Evolutionary conservation across 2,797 vertebrate genomes (phyloP).

Genomic region (Potorous gilbertii): DNA sequence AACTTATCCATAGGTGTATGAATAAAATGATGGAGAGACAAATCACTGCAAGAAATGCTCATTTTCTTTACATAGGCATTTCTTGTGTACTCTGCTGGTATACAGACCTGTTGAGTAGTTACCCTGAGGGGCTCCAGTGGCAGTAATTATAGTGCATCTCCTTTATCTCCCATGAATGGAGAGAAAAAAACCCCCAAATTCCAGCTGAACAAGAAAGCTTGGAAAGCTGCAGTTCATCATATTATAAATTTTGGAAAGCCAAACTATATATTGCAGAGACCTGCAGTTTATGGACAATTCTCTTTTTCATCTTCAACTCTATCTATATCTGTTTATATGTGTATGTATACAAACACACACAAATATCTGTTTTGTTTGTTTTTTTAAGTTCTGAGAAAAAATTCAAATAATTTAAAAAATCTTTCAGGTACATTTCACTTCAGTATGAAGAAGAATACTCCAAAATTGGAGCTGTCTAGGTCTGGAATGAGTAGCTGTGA

Average conservation of each 20-base stretch:
- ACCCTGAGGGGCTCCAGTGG: neutral
- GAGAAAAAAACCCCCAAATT: neutral
- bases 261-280: no score
- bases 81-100: neutral
- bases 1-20: neutral
- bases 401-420: neutral
- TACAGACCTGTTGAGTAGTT: neutral
- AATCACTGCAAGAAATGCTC: neutral
- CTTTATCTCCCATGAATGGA: neutral
- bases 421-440: neutral
- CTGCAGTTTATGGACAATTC: no score
- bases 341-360: no score
- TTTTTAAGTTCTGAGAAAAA: neutral
- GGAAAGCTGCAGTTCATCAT: neutral
- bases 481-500: neutral
- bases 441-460: neutral
- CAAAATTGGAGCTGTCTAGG: neutral
- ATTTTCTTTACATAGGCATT: neutral
- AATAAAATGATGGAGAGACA: neutral
- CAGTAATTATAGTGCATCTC: neutral
- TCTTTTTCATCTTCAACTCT: no score
- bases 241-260: neutral
- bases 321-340: no score
- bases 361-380: neutral
- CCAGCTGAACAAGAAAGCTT: neutral